Conservation (phyloP, 2,888 invertebrate genomes). For the Limnephilus rhombicus region DNA sequence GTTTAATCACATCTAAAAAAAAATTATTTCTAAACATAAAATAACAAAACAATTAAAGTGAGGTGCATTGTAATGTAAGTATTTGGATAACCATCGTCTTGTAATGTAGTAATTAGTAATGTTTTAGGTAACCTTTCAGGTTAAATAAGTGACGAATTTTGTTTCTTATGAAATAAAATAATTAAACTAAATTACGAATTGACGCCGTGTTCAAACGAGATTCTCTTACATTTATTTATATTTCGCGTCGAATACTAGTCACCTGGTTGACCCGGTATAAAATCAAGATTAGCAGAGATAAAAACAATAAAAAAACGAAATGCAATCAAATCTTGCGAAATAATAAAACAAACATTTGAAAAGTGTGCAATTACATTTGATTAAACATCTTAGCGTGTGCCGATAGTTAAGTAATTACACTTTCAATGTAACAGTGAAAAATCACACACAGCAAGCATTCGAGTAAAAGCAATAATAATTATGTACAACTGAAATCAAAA, state of each 20-base stretch:
- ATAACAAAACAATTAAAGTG: too few relatives aligned
- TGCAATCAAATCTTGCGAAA: neutral
- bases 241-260: neutral
- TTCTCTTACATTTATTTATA: too few relatives aligned
- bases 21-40: too few relatives aligned
- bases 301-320: neutral
- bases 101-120: too few relatives aligned
- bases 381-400: neutral
- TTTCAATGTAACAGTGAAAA: neutral
- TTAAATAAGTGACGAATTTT: too few relatives aligned
- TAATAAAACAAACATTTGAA: constrained; percentile 22
- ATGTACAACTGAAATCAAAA: neutral
- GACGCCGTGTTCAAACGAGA: too few relatives aligned
- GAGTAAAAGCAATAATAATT: neutral
- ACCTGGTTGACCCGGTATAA: neutral
- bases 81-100: too few relatives aligned
- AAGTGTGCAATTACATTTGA: constrained; percentile 9
- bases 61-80: too few relatives aligned
- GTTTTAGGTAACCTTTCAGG: too few relatives aligned
- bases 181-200: too few relatives aligned
- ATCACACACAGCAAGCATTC: neutral
- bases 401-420: neutral
- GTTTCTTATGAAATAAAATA: too few relatives aligned
- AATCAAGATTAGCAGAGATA: neutral
- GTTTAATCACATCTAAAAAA: too few relatives aligned